Evolutionary conservation across 2,113 vertebrate species (phyloP), one percentile per base, ranked within the genome.

Genomic region (Apodemus speciosus): DNA sequence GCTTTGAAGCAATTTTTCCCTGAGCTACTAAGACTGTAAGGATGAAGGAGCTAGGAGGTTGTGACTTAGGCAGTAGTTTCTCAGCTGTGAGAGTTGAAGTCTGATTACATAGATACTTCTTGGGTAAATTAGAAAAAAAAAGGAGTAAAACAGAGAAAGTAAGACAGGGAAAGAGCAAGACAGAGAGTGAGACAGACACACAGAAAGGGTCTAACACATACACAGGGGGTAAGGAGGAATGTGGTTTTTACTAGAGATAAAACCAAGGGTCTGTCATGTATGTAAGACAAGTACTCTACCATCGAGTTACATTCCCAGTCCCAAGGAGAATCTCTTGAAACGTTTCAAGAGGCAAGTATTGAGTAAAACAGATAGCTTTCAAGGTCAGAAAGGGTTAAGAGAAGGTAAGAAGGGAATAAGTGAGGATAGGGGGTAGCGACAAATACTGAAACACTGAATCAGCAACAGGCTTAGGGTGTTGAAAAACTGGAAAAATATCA

Each of bases 41-140:
- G 23, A 84, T 53, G 40, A 85, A 53, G n/a, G 89, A 91, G 40
- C 43, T 64, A n/a, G 49, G 46, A 84, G 35, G 49, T 92, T 93
- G 88, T 95, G 62, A 93, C 27, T 40, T 21, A 80, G 53, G 6
- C 30, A 43, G 75, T 90, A 83, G 25, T 92, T 91, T 93, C 53
- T 94, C 76, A 49, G 66, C 30, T 94, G 21, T 88, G 77, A 40
- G 46, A 73, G 35, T 90, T 80, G 40, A 88, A 95, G 71, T 94
- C 43, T 87, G 49, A 76, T 88, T 53, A 38, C 49, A 77, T 46
- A 83, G 79, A 90, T 43, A 30, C 32, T 97, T 95, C 18, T 85
- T 73, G 20, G 79, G 20, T 71, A 68, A 94, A 93, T 90, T 46
- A 90, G 64, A 86, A 60, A 85, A 76, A 62, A 87, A 80, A 43